phyloP scores from a whole-genome alignment of 1,140 invertebrate genomes.

The Nasonia vitripennis region DNA sequence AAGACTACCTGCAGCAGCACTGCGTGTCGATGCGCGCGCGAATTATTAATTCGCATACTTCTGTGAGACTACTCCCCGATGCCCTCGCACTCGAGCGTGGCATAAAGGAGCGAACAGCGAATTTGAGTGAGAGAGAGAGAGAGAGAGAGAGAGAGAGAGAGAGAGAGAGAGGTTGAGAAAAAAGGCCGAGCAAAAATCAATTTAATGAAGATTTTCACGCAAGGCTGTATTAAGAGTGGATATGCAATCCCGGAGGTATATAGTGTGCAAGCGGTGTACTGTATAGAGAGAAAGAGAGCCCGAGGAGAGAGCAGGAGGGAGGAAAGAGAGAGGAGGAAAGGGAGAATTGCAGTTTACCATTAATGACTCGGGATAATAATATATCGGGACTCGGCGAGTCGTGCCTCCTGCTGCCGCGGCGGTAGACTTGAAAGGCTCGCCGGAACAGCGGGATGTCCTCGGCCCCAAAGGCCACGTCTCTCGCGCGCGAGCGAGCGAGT shows the following conservation, averaged over 20 bases:
- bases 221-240: constrained; percentile 50
- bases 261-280: not conserved
- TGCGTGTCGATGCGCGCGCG: not conserved
- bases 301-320: not conserved
- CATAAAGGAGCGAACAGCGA: not conserved
- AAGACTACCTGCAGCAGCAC: not conserved
- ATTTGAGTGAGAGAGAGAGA: too few species aligned
- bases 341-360: constrained; percentile 72
- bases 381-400: constrained; percentile 64
- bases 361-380: constrained; percentile 72
- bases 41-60: not conserved
- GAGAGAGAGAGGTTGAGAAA: not conserved
- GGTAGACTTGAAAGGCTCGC: constrained; percentile 71
- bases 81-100: too few species aligned
- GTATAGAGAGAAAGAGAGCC: not conserved
- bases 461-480: constrained; percentile 51
- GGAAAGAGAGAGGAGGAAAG: constrained; percentile 43
- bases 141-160: too few species aligned
- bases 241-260: constrained; percentile 1
- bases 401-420: constrained; percentile 70
- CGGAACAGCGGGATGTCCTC: constrained; percentile 72
- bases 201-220: constrained; percentile 40
- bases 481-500: not conserved
- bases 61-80: too few species aligned
- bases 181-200: constrained; percentile 25